Evolutionary conservation across 2,888 invertebrate genomes (phyloP), one percentile per base, ranked within the genome.

Genomic region (Cyrtodaria siliqua): DNA sequence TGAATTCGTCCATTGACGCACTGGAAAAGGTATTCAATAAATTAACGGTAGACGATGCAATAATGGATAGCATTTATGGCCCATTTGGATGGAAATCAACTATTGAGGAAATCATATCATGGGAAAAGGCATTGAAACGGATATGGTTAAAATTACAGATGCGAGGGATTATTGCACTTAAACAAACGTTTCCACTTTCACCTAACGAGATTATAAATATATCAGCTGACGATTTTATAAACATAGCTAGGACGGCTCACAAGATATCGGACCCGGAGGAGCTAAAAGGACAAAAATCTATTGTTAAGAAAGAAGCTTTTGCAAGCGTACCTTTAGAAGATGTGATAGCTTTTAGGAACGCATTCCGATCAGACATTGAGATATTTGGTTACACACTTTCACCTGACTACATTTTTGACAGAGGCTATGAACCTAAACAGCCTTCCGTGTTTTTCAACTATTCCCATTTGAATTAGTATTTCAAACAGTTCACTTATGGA

Each of bases 71-170:
- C 20, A 70, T 76, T 2, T 20, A 57, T 20, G 61, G 73, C 16
- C 79, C 79, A 38, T 80, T 76, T 50, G 16, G 16, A 2, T 80
- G 80, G 80, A 69, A 67, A 26, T 57, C 44, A 20, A 61, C 61
- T 20, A 40, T 80, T 26, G 0, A 59, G 16, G 69, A 69, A 29
- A 53, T 42, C 16, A 80, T 80, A 47, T 53, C 66, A 23, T 80
- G 80, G 80, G 73, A 73, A 8, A 64, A 72, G 40, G 76, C 80
- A 6, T 33, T 80, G 2, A 67, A 52, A 14, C 38, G 80, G 33
- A 57, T 80, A 8, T 80, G 80, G 80, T 56, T 76, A 16, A 80
- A 80, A 29, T 66, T 80, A 14, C 80, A 80, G 47, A 66, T 80
- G 72, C 29, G 70, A 12, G 76, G 80, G 16, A 69, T 80, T 18